Evolutionary conservation across 1,140 invertebrate genomes (phyloP), one percentile per base, ranked within the genome.

Genomic region (Phenacoccus solenopsis): DNA sequence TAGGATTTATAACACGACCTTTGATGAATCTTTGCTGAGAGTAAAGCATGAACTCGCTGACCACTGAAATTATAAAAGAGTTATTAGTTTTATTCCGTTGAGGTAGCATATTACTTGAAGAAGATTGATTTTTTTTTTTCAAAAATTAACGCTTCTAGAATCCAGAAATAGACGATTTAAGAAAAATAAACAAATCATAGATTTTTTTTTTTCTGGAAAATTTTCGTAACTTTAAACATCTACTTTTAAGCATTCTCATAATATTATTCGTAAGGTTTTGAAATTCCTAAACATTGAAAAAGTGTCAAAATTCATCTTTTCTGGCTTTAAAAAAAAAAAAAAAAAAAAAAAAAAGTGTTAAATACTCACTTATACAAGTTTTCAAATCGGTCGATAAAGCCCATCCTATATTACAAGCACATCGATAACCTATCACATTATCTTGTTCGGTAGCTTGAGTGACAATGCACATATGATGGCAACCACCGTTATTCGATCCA

Each of bases 11-110:
- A 0, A 97, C 90, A 78, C 96, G 90, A 22, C 95, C 96, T 77
- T 97, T 94, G 70, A 98, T 96, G 75, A 97, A 96, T 72, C 96
- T 88, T 76, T 98, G 95, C 75, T 98, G 94, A 0, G 94, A 97
- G 79, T 98, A 98, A 84, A 99, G 89, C 0, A 99, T 82, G 77
- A 98, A 99, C 74, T 98, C 93, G 32, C 87, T 83, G 0, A 98
- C 89, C 21, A 88, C 82, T 83, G 74, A 32, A 32, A 32, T 32
- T 7, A 32, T 13, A 32, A 32, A 32, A 32, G 30, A 32, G 13
- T 32, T n/a, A n/a, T n/a, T n/a, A n/a, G n/a, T n/a, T n/a, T 32
- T 32, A 32, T 32, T 32, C n/a, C n/a, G n/a, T n/a, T n/a, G n/a
- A n/a, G n/a, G n/a, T n/a, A n/a, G n/a, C n/a, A n/a, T n/a, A n/a